Conservation (phyloP, 2,888 invertebrate species). For the Keiferia lycopersicella region DNA sequence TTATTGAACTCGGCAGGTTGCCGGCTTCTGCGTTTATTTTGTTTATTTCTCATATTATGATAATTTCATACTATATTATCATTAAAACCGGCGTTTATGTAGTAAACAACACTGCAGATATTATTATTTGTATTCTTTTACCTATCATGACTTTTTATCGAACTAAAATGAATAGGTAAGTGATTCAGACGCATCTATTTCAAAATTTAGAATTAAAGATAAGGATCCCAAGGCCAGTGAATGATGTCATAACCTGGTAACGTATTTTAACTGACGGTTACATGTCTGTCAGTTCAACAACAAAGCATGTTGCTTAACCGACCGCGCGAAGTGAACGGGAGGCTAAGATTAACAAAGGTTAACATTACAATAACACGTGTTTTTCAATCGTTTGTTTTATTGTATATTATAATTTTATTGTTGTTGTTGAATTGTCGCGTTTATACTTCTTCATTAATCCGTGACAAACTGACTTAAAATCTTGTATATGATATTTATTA, state of each 20-base stretch:
- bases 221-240: conserved; percentile 25
- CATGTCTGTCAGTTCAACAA: conserved; percentile 1
- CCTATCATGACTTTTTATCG: not conserved
- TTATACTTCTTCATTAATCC: no score
- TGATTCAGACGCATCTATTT: not conserved
- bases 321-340: conserved; percentile 33
- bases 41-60: not conserved
- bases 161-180: not conserved
- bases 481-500: no score
- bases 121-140: not conserved
- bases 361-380: not conserved
- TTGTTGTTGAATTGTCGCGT: not conserved
- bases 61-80: not conserved
- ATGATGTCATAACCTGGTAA: conserved; percentile 25
- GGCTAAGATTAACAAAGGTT: not conserved
- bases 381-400: no score
- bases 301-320: conserved; percentile 28
- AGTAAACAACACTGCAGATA: not conserved
- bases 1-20: conserved; percentile 29
- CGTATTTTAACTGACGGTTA: conserved; percentile 24
- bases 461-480: no score
- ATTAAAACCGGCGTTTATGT: not conserved
- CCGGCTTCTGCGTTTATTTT: conserved; percentile 27
- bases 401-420: not conserved
- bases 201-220: conserved; percentile 12